A percentile compares a stretch with the other conserved stretches of the same genome.
phyloP scores from a whole-genome alignment of 2,797 vertebrate genomes.

The Salarias fasciatus region DNA sequence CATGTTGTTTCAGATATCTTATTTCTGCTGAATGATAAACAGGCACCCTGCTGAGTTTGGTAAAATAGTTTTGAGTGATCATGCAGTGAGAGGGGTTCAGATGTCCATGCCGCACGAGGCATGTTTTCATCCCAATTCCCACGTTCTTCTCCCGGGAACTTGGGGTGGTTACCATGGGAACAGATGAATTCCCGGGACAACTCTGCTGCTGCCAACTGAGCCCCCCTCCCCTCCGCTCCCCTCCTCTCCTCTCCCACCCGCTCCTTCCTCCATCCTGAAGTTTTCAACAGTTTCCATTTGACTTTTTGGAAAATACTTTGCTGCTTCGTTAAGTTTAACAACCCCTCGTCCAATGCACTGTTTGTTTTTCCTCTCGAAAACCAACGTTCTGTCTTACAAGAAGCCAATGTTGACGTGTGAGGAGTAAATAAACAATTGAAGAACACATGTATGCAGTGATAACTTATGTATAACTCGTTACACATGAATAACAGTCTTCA shows the following conservation, averaged over 20 bases:
- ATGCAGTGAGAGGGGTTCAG: constrained; percentile 25
- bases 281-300: constrained; percentile 60
- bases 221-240: constrained; percentile 23
- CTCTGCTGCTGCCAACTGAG: constrained; percentile 68
- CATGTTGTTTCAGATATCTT: constrained; percentile 23
- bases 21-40: constrained; percentile 25
- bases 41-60: constrained; percentile 27
- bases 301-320: constrained; percentile 62
- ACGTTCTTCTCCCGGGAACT: constrained; percentile 75
- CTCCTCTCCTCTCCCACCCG: neutral
- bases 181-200: constrained; percentile 77
- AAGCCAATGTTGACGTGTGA: no score
- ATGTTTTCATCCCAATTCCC: constrained; percentile 70
- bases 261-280: neutral
- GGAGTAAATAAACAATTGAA: neutral
- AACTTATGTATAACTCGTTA: neutral
- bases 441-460: no score
- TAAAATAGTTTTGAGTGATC: constrained; percentile 21
- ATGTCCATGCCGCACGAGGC: constrained; percentile 53
- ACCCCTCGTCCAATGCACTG: constrained; percentile 9
- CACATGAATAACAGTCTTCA: no score
- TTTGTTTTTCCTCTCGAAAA: no score
- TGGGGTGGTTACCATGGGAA: constrained; percentile 76
- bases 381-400: no score
- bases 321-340: constrained; percentile 49